Conservation (phyloP, 2,888 invertebrate species). For the Heliconius cydno region DNA sequence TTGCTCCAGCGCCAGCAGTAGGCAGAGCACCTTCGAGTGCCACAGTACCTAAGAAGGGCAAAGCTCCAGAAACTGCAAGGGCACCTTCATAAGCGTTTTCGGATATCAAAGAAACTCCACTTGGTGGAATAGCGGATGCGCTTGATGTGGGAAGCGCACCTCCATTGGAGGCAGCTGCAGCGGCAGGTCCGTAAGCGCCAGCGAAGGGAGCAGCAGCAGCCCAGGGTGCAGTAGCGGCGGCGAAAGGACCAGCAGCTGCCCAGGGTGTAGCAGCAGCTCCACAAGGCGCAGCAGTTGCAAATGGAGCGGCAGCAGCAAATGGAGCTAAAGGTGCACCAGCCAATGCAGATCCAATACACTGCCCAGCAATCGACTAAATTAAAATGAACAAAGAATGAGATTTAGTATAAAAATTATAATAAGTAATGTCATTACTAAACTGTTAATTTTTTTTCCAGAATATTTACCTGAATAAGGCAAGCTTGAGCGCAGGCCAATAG, state of each 20-base stretch:
- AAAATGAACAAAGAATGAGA: not conserved
- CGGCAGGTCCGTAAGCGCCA: conserved; percentile 26
- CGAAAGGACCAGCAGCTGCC: not conserved
- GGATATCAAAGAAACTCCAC: conserved; percentile 52
- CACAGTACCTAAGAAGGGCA: conserved; percentile 56
- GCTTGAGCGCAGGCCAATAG: conserved; percentile 53
- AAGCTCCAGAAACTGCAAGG: conserved; percentile 48
- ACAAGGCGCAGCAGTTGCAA: not conserved
- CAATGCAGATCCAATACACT: not conserved
- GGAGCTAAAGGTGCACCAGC: not conserved
- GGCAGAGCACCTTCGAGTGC: conserved; percentile 55
- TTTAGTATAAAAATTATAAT: too few species aligned
- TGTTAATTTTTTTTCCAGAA: too few species aligned
- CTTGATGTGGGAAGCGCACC: conserved; percentile 53
- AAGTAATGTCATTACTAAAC: too few species aligned
- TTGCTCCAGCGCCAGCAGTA: conserved; percentile 54
- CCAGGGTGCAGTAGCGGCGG: not conserved
- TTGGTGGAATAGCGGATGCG: conserved; percentile 50
- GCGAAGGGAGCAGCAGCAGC: not conserved
- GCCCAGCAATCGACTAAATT: not conserved
- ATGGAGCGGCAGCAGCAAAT: conserved; percentile 21
- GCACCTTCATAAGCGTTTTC: conserved; percentile 50
- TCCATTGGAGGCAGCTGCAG: conserved; percentile 42
- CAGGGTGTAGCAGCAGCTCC: not conserved
- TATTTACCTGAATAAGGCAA: conserved; percentile 52